Evolutionary conservation across 2,113 vertebrate genomes (phyloP).

Genomic region (Trichechus manatus): DNA sequence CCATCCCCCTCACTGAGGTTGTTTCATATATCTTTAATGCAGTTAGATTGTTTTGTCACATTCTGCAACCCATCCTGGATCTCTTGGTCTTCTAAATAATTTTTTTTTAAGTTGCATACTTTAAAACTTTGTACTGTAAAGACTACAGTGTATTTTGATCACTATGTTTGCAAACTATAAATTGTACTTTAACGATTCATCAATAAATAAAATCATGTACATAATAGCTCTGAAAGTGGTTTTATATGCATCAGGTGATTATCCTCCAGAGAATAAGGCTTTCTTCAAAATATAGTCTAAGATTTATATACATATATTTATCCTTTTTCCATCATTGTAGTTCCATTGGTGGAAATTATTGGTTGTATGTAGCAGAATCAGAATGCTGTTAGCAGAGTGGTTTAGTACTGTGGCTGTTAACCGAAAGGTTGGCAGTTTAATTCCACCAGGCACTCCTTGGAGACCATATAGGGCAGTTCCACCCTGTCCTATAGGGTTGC

Average conservation of each 20-base stretch:
- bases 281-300: not conserved
- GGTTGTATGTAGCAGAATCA: not conserved
- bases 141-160: not conserved
- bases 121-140: not conserved
- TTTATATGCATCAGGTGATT: not conserved
- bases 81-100: not conserved
- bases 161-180: not conserved
- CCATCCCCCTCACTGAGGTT: not conserved
- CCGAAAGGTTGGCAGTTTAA: too few species aligned
- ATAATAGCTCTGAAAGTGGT: not conserved
- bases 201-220: constrained; percentile 19
- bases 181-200: not conserved
- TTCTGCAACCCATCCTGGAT: not conserved
- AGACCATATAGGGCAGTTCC: too few species aligned
- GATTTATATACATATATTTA: not conserved
- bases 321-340: too few species aligned
- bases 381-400: too few species aligned
- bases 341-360: not conserved
- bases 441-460: too few species aligned
- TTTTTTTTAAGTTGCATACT: not conserved
- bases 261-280: not conserved
- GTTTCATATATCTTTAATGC: not conserved
- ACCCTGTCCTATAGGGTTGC: too few species aligned
- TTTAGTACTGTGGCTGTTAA: too few species aligned
- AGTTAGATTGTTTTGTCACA: not conserved